Base-by-base conservation (phyloP, 2,888 invertebrate genomes). In the Teleogryllus oceanicus region DNA sequence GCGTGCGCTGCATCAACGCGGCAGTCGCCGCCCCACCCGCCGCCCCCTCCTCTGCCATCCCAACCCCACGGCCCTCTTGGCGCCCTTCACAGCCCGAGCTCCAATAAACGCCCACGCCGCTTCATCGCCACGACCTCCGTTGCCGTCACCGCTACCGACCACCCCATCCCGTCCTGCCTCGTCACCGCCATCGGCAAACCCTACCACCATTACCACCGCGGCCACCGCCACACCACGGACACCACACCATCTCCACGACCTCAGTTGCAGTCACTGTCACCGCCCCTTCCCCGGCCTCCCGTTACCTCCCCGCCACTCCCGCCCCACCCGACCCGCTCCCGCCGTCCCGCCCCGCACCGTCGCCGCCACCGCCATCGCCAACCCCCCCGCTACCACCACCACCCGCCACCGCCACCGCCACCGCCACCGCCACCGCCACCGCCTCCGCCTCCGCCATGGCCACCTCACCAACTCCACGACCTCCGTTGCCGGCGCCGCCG, bases 261-360 rank as follows among this genome's bases (percentile, higher is more conserved):
- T 1, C 37, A 0, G 8, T 1, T 5, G 8, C 37, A 0, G 4
- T 1, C 37, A 37, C 24, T 0, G 4, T 2, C 24, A 4, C 24
- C 24, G 4, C 24, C 24, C 2, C 24, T n/a, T n/a, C n/a, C n/a
- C n/a, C n/a, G n/a, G 4, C 24, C 24, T 2, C 24, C 24, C n/a
- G n/a, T n/a, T n/a, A 24, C 24, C 24, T 2, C 24, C 24, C 24
- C 24, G 2, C 24, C 24, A 4, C 24, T 2, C 0, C 24, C 24
- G 4, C 24, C 24, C 0, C n/a, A n/a, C n/a, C n/a, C n/a, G n/a
- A n/a, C n/a, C 24, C 24, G 4, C 24, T 2, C 0, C 24, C 24
- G 24, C 24, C 24, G n/a, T n/a, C 0, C 24, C 24, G 24, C 24
- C 24, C 74, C 11, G 20, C 74, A 0, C 74, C 4, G 8, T 0